Evolutionary conservation across 1,140 invertebrate species (phyloP).

Genomic region (Sycophaga agraensis): DNA sequence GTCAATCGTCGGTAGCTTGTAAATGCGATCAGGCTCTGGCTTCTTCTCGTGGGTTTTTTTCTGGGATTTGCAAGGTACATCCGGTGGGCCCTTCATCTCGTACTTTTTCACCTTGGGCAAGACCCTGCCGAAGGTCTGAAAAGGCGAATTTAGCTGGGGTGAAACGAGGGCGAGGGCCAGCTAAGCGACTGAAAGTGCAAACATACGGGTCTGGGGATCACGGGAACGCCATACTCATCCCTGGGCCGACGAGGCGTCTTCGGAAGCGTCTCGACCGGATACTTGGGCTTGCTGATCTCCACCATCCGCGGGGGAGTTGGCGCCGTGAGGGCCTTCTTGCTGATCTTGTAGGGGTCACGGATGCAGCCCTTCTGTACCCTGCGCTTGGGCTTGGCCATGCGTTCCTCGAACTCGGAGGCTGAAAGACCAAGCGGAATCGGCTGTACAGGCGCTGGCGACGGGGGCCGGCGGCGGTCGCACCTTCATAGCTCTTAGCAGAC

Average conservation of each 20-base stretch:
- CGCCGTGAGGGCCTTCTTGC: conserved; percentile 30
- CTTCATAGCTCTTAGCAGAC: neutral
- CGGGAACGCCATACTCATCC: conserved; percentile 33
- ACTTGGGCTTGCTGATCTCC: conserved; percentile 32
- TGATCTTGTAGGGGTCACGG: conserved; percentile 31
- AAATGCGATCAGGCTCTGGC: conserved; percentile 33
- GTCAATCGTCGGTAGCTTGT: conserved; percentile 35
- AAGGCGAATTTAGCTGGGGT: too few relatives aligned
- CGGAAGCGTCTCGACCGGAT: conserved; percentile 26
- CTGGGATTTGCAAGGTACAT: neutral
- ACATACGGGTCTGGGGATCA: conserved; percentile 35
- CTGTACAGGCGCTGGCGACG: too few relatives aligned
- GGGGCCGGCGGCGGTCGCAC: too few relatives aligned
- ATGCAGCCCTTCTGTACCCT: neutral
- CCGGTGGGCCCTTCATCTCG: too few relatives aligned
- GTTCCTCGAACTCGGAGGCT: neutral
- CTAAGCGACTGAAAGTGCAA: conserved; percentile 1
- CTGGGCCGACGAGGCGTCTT: conserved; percentile 33
- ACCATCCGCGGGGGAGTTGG: conserved; percentile 11
- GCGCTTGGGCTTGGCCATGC: neutral
- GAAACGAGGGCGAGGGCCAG: neutral
- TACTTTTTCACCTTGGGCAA: neutral
- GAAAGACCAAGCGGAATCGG: too few relatives aligned
- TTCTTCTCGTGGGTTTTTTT: conserved; percentile 3
- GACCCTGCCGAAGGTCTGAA: neutral